Evolutionary conservation across 2,797 vertebrate species (phyloP).

Genomic region (Tenualosa ilisha): DNA sequence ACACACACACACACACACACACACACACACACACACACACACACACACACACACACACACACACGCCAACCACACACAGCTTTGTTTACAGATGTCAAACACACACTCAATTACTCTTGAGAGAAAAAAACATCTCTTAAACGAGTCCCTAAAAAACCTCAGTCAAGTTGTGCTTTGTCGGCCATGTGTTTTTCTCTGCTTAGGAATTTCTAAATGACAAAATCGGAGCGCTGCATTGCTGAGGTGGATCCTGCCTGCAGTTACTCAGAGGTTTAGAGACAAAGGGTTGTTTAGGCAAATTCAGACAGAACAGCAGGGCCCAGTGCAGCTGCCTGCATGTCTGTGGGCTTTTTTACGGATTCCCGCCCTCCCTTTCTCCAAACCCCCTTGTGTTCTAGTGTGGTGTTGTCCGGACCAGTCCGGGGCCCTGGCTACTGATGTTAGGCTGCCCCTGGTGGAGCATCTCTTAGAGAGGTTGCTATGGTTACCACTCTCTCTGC

Average conservation of each 20-base stretch:
- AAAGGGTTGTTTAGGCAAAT: too few relatives aligned
- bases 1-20: background rate
- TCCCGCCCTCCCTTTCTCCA: background rate
- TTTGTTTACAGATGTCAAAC: background rate
- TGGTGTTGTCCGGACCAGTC: background rate
- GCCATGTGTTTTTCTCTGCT: background rate
- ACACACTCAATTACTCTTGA: background rate
- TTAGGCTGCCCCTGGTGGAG: background rate
- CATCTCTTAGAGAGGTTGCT: background rate
- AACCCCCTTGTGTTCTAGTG: background rate
- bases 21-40: background rate
- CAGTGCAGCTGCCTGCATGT: background rate
- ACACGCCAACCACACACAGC: background rate
- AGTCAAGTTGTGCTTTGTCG: slow-evolving; percentile 1
- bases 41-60: background rate
- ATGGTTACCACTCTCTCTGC: slow-evolving; percentile 3
- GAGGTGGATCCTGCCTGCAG: background rate
- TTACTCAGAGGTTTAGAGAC: background rate
- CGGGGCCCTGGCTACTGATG: background rate
- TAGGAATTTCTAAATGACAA: background rate
- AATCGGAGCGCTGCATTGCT: background rate
- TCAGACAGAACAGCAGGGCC: background rate
- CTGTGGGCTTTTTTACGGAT: background rate
- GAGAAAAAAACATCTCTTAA: background rate
- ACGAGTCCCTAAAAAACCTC: background rate